A percentile compares a stretch with the other conserved stretches of the same genome.
Evolutionary conservation across 2,888 invertebrate species (phyloP).

Genomic region (Acanthopleura granulata): DNA sequence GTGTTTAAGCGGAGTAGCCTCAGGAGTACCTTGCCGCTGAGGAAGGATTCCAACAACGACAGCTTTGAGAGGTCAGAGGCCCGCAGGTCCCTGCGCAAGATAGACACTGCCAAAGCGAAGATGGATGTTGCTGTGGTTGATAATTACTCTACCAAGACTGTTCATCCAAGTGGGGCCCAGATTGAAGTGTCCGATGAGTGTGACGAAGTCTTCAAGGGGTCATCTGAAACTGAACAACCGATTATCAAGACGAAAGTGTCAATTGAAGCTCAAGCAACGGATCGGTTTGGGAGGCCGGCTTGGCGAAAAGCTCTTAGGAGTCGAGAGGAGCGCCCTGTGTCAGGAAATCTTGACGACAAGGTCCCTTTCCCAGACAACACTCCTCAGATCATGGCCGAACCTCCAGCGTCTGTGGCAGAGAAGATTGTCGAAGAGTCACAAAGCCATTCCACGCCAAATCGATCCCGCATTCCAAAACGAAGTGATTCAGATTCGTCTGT

Average conservation of each 20-base stretch:
- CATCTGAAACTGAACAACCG: not conserved
- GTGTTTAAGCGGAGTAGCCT: conserved; percentile 17
- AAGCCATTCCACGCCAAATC: not conserved
- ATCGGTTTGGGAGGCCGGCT: not conserved
- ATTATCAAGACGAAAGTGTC: not conserved
- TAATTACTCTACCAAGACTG: not conserved
- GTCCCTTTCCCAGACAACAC: not conserved
- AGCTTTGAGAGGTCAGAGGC: not conserved
- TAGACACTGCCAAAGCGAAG: not conserved
- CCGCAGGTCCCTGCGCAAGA: not conserved
- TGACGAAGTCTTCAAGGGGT: not conserved
- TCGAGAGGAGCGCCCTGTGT: not conserved
- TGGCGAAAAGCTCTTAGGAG: not conserved
- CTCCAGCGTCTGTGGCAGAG: not conserved
- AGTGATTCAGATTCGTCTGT: not conserved
- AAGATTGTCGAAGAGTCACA: not conserved
- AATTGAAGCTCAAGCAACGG: not conserved
- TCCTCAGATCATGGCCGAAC: not conserved
- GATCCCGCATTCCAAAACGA: not conserved
- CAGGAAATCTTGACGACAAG: not conserved
- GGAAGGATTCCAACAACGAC: not conserved
- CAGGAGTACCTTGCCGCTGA: not conserved
- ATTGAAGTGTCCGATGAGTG: not conserved
- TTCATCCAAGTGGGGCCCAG: not conserved
- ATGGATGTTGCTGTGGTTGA: not conserved